Evolutionary conservation across 2,888 invertebrate species (phyloP), one percentile per base, ranked within the genome.

Genomic region (Pristionchus maxplancki): DNA sequence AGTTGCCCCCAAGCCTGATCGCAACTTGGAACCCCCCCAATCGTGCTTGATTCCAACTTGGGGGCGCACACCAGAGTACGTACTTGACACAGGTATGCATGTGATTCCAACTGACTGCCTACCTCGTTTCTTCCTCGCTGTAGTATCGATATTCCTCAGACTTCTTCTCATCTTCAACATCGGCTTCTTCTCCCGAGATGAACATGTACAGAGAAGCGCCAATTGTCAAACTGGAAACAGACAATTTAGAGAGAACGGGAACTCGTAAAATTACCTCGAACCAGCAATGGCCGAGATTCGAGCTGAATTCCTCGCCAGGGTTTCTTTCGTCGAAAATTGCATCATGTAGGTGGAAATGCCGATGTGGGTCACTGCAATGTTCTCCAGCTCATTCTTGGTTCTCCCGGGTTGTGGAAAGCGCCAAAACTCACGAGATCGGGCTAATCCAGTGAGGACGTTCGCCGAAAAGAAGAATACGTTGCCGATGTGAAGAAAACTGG

Each of bases 321-420:
- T 82, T 15, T 82, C 50, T 40, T 82, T 82, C 5, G 82, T 82
- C 0, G 82, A 82, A 40, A 82, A 82, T 24, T 82, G 82, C 82
- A 82, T 82, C 44, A 40, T 20, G 44, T 82, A 82, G 6, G 82
- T 53, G 8, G 82, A 13, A 1, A 71, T 37, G 71, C 34, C 34
- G 31, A 71, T 71, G 17, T 71, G 37, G 3, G 37, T 71, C 8
- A 71, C 71, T 71, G 17, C 34, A 71, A 34, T 37, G 15, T 34
- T 58, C 9, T n/a, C 28, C 24, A 17, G 6, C 5, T 9, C 11
- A 44, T 44, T 44, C 44, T 9, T 44, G 44, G 44, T 11, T 44
- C 44, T 6, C 11, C 44, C 8, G 11, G 11, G 44, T 44, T 44
- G 6, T 31, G 4, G 8, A 28, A 71, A 37, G 20, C n/a, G n/a